Conservation (phyloP, 2,797 vertebrate genomes). For the Rhyacichthys aspro region DNA sequence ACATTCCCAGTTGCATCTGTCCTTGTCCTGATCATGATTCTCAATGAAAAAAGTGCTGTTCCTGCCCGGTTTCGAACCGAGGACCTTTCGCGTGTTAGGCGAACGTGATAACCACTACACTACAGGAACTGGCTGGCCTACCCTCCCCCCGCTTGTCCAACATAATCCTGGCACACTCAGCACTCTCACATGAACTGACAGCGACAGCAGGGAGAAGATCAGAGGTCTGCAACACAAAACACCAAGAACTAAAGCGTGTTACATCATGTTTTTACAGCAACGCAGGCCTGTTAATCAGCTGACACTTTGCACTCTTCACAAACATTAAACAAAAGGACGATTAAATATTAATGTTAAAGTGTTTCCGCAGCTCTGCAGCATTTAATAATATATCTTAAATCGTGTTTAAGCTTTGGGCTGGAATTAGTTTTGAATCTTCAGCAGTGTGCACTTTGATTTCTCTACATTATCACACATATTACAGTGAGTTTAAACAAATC, state of each 20-base stretch:
- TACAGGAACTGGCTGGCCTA: constrained; percentile 42
- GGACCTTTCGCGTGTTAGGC: constrained; percentile 69
- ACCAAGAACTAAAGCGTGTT: constrained; percentile 10
- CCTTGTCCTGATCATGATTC: not conserved
- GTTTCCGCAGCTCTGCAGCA: too few species aligned
- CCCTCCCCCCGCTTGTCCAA: accelerated
- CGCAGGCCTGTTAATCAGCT: not conserved
- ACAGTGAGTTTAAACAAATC: constrained; percentile 3
- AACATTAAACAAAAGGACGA: not conserved
- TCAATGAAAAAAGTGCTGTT: constrained; percentile 17
- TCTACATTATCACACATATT: not conserved
- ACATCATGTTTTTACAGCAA: not conserved
- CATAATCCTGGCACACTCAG: not conserved
- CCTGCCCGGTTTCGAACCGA: constrained; percentile 63
- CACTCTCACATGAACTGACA: too few species aligned
- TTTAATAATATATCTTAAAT: not conserved
- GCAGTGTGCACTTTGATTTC: not conserved
- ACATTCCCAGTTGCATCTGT: too few species aligned
- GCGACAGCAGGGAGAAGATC: constrained; percentile 7
- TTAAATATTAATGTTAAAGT: not conserved
- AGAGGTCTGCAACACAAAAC: constrained; percentile 11
- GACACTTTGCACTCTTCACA: not conserved
- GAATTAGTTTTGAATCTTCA: not conserved
- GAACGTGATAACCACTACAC: constrained; percentile 72
- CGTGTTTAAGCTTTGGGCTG: not conserved